Conservation (phyloP, 2,113 vertebrate genomes). For the Melanotaenia duboulayi region DNA sequence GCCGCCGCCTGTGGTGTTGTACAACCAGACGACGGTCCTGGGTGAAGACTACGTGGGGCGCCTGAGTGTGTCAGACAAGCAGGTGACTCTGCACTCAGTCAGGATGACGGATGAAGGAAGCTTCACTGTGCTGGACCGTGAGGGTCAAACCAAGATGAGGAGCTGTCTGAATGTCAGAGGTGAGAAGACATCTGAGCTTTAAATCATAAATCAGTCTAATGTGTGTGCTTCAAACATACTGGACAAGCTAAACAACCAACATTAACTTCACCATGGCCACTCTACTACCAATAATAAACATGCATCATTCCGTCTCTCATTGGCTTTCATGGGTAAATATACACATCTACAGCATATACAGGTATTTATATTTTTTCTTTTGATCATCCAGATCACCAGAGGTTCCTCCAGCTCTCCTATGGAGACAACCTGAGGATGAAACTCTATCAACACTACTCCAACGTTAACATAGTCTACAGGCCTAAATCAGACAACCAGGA, state of each 20-base stretch:
- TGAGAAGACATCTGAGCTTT: constrained; percentile 40
- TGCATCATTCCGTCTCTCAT: neutral
- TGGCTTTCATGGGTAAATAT: no score
- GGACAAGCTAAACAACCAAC: neutral
- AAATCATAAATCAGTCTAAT: neutral
- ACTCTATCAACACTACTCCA: constrained; percentile 68
- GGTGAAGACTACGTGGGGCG: constrained; percentile 69
- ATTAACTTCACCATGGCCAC: neutral
- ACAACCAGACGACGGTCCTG: constrained; percentile 57
- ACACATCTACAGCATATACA: no score
- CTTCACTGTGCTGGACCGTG: constrained; percentile 75
- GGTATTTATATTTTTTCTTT: neutral
- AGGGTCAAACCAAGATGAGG: constrained; percentile 69
- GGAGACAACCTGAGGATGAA: constrained; percentile 74
- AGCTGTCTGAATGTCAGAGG: constrained; percentile 82
- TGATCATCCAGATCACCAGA: constrained; percentile 75
- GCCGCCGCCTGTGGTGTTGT: constrained; percentile 60
- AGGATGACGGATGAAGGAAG: constrained; percentile 78
- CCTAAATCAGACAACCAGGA: constrained; percentile 64
- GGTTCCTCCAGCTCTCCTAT: constrained; percentile 55
- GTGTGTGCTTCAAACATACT: no score
- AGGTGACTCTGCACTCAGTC: constrained; percentile 72
- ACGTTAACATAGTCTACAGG: constrained; percentile 71
- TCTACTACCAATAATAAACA: neutral
- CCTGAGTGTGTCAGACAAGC: constrained; percentile 64